These are phyloP conservation scores for Cheilosia grossa DNA, from an alignment of 2,888 invertebrate genomes.

Conservation along the genomic window DNA sequence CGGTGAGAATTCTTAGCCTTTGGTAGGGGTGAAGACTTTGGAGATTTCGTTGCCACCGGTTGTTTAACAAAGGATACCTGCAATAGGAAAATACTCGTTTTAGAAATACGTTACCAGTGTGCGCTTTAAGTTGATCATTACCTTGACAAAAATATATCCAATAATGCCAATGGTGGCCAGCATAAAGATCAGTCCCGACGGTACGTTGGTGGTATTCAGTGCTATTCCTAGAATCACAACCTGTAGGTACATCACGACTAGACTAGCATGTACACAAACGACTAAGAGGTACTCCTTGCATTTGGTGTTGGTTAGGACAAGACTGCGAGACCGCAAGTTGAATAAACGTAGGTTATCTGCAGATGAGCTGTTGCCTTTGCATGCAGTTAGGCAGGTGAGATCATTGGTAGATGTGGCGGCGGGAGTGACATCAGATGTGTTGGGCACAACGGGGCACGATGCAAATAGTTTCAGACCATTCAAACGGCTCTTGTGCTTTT, in stretches of 20 bases:
- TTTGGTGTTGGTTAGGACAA: constrained; percentile 25
- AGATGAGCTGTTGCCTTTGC: constrained; percentile 15
- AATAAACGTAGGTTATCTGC: constrained; percentile 28
- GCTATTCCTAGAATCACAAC: constrained; percentile 65
- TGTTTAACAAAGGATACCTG: constrained; percentile 53
- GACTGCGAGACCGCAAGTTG: constrained; percentile 5
- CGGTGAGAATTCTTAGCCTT: constrained; percentile 31
- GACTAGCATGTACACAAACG: constrained; percentile 59
- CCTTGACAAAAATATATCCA: constrained; percentile 68
- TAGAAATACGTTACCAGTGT: background rate
- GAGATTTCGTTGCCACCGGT: constrained; percentile 34
- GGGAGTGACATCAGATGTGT: background rate
- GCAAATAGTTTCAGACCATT: constrained; percentile 43
- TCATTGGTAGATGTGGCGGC: constrained; percentile 33
- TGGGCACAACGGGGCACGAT: constrained; percentile 1
- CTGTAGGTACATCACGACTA: constrained; percentile 67
- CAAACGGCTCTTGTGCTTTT: constrained; percentile 59
- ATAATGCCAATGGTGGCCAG: constrained; percentile 47
- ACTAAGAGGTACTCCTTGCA: constrained; percentile 47
- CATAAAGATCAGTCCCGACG: constrained; percentile 62
- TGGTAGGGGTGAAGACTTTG: constrained; percentile 45
- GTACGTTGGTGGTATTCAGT: constrained; percentile 54
- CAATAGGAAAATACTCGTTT: background rate
- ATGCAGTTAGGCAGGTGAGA: constrained; percentile 44
- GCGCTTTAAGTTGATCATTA: background rate